These are phyloP conservation scores for Leucozona laternaria DNA, from an alignment of 2,888 invertebrate species.

Conservation along the genomic window DNA sequence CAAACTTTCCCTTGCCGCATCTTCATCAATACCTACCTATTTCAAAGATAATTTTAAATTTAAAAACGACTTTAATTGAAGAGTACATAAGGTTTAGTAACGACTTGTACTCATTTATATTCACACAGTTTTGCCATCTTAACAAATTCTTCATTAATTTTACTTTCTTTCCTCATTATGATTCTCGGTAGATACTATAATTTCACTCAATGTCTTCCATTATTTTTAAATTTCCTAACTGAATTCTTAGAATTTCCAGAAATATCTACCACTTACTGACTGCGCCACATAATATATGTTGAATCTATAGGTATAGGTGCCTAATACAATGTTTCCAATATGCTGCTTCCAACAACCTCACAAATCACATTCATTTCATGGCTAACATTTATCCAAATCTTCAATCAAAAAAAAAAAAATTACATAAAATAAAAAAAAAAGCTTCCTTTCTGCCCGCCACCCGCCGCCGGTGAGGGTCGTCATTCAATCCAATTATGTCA, in stretches of 20 bases:
- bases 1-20: too few species aligned
- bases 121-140: too few species aligned
- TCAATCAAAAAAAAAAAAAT: constrained; percentile 21
- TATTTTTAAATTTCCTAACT: constrained; percentile 4
- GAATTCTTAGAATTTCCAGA: constrained; percentile 6
- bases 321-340: constrained; percentile 5
- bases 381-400: constrained; percentile 11
- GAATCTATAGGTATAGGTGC: not conserved
- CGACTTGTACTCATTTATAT: too few species aligned
- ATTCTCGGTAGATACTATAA: not conserved
- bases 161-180: not conserved
- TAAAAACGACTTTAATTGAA: too few species aligned
- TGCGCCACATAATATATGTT: not conserved
- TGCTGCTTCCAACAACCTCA: constrained; percentile 26
- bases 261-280: constrained; percentile 13
- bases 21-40: too few species aligned
- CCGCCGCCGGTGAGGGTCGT: not conserved
- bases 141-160: not conserved
- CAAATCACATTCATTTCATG: constrained; percentile 18
- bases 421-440: constrained; percentile 12
- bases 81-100: too few species aligned
- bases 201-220: not conserved
- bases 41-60: too few species aligned
- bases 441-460: not conserved
- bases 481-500: constrained; percentile 49